Base-by-base conservation (phyloP, 2,888 invertebrate genomes). In the Cetonia aurata region DNA sequence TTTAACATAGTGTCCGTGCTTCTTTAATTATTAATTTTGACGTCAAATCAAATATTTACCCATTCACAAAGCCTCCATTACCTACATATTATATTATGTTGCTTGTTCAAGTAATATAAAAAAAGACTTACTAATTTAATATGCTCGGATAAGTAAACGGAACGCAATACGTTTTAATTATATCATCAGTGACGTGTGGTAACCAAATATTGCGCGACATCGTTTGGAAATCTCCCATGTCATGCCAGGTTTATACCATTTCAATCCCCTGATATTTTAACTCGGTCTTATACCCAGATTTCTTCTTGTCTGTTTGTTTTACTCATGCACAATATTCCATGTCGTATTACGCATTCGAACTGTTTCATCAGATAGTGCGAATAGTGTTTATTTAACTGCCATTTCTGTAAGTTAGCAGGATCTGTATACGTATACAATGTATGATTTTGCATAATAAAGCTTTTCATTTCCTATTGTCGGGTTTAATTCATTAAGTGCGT, bases 401-500 rank as follows among this genome's bases (percentile, higher is more conserved):
- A 25, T 25, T 37, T 37, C 37, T 6, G 1, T 10, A 37, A 37
- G 37, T 37, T 37, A 37, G 37, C 37, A 8, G 10, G 37, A 8
- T 37, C 9, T 37, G 8, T 6, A 37, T n/a, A n/a, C n/a, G n/a
- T 37, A 8, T 37, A 37, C 8, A 37, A 37, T 37, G 37, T 8
- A 8, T 37, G 37, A 8, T 6, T 53, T 25, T 53, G n/a, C 53
- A 53, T 53, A 53, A 25, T n/a, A 53, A 59, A 42, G 19, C 31
- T 37, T 37, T 9, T 60, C 13, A 60, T 65, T 65, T 37, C 48
- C 17, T 48, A 12, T 65, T 50, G n/a, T 37, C 17, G 33, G 48
- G 50, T 65, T 65, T 65, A 65, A 65, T 65, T 52, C 50, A 65
- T 52, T 19, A 60, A 60, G 46, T 48, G 31, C 31, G 25, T 65